Evolutionary conservation across 1,140 invertebrate genomes (phyloP), one percentile per base, ranked within the genome.

Genomic region (Drosophila watanabei): DNA sequence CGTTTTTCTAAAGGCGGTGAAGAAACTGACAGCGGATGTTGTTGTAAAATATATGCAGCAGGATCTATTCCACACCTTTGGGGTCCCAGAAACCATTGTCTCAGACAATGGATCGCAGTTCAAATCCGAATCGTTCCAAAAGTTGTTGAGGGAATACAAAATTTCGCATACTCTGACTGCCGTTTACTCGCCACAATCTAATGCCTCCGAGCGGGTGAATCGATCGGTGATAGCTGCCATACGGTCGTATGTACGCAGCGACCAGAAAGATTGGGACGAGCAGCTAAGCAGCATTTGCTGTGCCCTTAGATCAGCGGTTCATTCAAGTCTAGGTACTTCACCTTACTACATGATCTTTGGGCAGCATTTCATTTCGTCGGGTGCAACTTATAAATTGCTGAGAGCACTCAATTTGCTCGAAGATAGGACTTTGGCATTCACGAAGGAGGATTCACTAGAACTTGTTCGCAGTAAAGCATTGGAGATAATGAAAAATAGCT

Each of bases 271-370:
- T 18, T 43, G n/a, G 41, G 41, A 43, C 41, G 41, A 43, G 6
- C 43, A 45, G n/a, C n/a, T 45, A 11, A 45, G 43, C 10, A 45
- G 43, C 43, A 45, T 20, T 8, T 45, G 43, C 18, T 45, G n/a
- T 45, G 43, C 43, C 10, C 43, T 45, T 18, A 18, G 43, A 45
- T 45, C n/a, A 45, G 43, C 43, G 43, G 43, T 45, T n/a, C n/a
- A 45, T 10, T 45, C 18, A 2, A 45, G 43, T 20, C 9, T 45
- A 45, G 43, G 43, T 18, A 45, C 43, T 9, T 45, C 18, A 20
- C 43, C 43, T 16, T 18, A 45, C 13, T 45, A 45, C 8, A 45
- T 45, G 43, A 20, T 20, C 2, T 20, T 45, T 10, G 18, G 43
- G 11, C 43, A 45, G 43, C 43, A 45, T 20, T 45, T 45, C 5